Percentiles rank a stretch among this genome's conserved stretches.
phyloP scores from a whole-genome alignment of 2,113 vertebrate genomes.

The Corythaeola cristata region DNA sequence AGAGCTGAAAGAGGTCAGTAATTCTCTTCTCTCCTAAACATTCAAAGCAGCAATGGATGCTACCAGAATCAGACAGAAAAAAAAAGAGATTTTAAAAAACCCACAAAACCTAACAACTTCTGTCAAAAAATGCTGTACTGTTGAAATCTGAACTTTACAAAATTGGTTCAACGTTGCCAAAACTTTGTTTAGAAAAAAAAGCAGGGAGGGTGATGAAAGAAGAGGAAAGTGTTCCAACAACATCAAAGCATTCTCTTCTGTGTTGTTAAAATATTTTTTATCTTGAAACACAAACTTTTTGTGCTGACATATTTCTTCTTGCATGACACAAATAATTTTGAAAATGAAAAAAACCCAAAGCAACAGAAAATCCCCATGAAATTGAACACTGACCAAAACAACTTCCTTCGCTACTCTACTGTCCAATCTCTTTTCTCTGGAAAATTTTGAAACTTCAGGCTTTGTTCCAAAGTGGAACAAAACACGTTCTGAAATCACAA shows the following conservation, averaged over 20 bases:
- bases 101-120: background rate
- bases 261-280: conserved; percentile 48
- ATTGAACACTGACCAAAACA: background rate
- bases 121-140: conserved; percentile 4
- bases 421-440: background rate
- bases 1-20: background rate
- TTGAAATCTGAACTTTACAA: conserved; percentile 39
- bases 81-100: background rate
- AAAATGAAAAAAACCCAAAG: background rate
- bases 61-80: background rate
- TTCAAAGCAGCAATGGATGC: background rate
- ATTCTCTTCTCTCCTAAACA: background rate
- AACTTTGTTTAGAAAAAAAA: conserved; percentile 20
- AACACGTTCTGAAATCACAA: background rate
- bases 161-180: background rate
- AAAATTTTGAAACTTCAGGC: background rate
- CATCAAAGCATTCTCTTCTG: conserved; percentile 56
- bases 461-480: conserved; percentile 18
- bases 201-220: conserved; percentile 30
- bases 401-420: background rate
- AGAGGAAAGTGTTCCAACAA: conserved; percentile 26
- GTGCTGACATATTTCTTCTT: conserved; percentile 45
- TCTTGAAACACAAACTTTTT: conserved; percentile 54
- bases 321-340: background rate
- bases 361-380: background rate